These are phyloP conservation scores for Ianthella basta DNA, from an alignment of 37 sponge, comb jelly and placozoan genomes.

Conservation along the genomic window DNA sequence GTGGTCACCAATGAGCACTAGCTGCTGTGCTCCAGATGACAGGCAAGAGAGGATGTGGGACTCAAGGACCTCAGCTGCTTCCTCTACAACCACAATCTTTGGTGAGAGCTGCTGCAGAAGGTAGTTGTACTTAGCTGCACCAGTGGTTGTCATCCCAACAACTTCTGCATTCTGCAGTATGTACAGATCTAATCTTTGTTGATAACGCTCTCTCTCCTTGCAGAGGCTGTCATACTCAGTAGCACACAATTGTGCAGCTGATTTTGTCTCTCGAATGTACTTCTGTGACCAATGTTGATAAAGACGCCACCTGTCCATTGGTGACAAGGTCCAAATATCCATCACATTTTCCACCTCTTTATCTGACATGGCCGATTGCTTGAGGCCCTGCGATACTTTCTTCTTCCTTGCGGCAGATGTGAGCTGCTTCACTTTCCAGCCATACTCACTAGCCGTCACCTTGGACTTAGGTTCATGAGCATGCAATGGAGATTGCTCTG, in stretches of 20 bases:
- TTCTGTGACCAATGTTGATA: conserved; percentile 62
- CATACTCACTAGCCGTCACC: background rate
- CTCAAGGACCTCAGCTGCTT: conserved; percentile 95
- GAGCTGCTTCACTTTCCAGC: conserved; percentile 50
- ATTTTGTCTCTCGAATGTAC: conserved; percentile 16
- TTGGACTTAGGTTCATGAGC: background rate
- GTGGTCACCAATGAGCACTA: conserved; percentile 95
- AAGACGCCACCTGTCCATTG: conserved; percentile 51
- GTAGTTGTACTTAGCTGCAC: conserved; percentile 81
- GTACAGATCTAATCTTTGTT: conserved; percentile 40
- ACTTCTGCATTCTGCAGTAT: conserved; percentile 61
- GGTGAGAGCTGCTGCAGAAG: conserved; percentile 64
- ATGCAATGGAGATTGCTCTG: too few species aligned
- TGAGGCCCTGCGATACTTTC: conserved; percentile 33
- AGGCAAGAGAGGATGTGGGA: conserved; percentile 83
- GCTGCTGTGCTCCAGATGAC: conserved; percentile 76
- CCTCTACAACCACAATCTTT: conserved; percentile 91
- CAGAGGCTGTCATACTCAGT: conserved; percentile 32
- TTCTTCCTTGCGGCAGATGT: conserved; percentile 11
- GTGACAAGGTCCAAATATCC: conserved; percentile 35
- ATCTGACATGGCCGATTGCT: conserved; percentile 46
- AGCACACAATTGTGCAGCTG: background rate
- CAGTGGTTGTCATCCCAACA: conserved; percentile 95
- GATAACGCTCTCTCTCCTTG: conserved; percentile 21
- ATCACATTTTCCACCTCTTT: conserved; percentile 35